phyloP scores from a whole-genome alignment of 2,113 vertebrate genomes.

The Hiodon tergisus region DNA sequence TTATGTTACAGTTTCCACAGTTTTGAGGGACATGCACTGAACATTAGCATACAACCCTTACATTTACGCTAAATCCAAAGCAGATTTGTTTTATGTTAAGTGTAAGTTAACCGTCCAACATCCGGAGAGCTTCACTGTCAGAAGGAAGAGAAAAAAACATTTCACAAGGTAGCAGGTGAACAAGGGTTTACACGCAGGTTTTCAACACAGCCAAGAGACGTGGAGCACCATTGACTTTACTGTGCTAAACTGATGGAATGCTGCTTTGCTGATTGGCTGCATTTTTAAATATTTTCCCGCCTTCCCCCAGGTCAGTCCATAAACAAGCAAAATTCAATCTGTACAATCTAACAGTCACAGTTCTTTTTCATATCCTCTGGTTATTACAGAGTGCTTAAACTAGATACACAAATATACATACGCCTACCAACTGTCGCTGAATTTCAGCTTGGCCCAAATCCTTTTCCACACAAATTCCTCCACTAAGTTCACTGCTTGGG shows the following conservation, averaged over 20 bases:
- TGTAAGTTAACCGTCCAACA: slow-evolving; percentile 55
- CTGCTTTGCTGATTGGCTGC: slow-evolving; percentile 71
- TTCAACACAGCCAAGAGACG: slow-evolving; percentile 72
- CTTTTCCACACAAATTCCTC: slow-evolving; percentile 38
- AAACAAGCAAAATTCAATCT: slow-evolving; percentile 73
- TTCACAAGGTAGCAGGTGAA: slow-evolving; percentile 65
- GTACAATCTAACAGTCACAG: slow-evolving; percentile 76
- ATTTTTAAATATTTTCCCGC: slow-evolving; percentile 63
- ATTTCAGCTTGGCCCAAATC: slow-evolving; percentile 52
- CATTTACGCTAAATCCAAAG: slow-evolving; percentile 76
- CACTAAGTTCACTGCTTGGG: slow-evolving; percentile 45
- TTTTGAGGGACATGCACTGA: slow-evolving; percentile 90
- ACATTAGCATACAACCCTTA: slow-evolving; percentile 89
- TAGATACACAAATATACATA: slow-evolving; percentile 99
- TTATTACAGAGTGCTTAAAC: slow-evolving; percentile 97
- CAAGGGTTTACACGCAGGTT: slow-evolving; percentile 69
- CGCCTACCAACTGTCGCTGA: slow-evolving; percentile 69
- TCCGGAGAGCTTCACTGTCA: slow-evolving; percentile 72
- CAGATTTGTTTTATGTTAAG: slow-evolving; percentile 54
- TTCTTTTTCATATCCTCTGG: slow-evolving; percentile 53
- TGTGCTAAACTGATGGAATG: slow-evolving; percentile 67
- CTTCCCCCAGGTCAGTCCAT: slow-evolving; percentile 64
- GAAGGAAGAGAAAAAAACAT: slow-evolving; percentile 47
- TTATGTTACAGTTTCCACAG: slow-evolving; percentile 73
- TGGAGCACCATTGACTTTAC: slow-evolving; percentile 60